These are phyloP conservation scores for Erebia palarica DNA, from an alignment of 2,888 invertebrate species.

Conservation along the genomic window DNA sequence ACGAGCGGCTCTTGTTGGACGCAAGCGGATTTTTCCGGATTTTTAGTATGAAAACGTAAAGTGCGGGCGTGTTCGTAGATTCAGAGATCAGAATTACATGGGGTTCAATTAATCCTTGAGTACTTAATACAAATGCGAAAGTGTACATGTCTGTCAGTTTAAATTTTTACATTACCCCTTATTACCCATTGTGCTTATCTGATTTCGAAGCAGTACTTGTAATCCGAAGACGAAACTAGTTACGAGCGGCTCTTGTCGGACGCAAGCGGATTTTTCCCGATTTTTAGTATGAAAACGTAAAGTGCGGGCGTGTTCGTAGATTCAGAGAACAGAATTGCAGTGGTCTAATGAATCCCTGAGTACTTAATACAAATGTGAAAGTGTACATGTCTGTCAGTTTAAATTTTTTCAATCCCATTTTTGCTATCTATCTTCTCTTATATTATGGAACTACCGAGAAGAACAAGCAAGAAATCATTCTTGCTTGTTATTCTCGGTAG, in stretches of 20 bases:
- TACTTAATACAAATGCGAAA: too few relatives aligned
- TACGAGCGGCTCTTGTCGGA: conserved; percentile 57
- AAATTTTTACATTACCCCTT: too few relatives aligned
- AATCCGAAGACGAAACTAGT: conserved; percentile 65
- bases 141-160: too few relatives aligned
- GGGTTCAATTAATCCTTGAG: not conserved
- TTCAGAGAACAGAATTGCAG: not conserved
- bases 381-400: too few relatives aligned
- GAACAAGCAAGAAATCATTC: too few relatives aligned
- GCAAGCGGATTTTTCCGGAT: conserved; percentile 66
- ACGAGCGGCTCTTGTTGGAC: conserved; percentile 56
- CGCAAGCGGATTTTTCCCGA: conserved; percentile 65
- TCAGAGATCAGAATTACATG: not conserved
- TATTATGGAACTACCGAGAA: too few relatives aligned
- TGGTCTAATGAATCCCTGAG: not conserved
- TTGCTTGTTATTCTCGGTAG: too few relatives aligned
- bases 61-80: conserved; percentile 38
- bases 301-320: conserved; percentile 41
- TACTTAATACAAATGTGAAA: too few relatives aligned
- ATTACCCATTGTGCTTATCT: too few relatives aligned
- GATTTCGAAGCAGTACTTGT: conserved; percentile 46
- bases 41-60: conserved; percentile 51
- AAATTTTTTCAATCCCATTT: too few relatives aligned
- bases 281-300: conserved; percentile 51
- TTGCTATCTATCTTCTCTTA: too few relatives aligned